Evolutionary conservation across 2,113 vertebrate genomes (phyloP).

Genomic region (Semnornis frantzii): DNA sequence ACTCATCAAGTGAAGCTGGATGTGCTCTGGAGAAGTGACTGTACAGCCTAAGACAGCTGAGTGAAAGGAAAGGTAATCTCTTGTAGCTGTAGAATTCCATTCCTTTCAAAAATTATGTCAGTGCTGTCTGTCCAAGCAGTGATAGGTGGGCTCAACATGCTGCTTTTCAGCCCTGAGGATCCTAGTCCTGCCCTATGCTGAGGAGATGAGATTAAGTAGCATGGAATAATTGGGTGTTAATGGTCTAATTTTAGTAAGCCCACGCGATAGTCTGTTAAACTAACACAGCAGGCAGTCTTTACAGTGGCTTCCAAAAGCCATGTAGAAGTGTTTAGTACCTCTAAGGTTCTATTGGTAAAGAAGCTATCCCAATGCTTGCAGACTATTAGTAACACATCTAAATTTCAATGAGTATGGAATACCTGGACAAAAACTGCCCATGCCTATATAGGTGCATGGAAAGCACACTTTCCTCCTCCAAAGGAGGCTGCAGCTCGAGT

Average conservation of each 20-base stretch:
- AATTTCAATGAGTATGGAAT: neutral
- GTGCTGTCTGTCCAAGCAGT: neutral
- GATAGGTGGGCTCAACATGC: neutral
- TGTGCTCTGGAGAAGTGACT: neutral
- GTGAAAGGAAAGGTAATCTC: constrained; percentile 31
- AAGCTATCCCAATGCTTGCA: neutral
- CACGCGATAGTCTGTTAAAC: neutral
- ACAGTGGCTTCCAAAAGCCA: neutral
- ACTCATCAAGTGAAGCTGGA: neutral
- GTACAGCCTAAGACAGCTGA: constrained; percentile 8
- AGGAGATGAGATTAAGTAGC: neutral
- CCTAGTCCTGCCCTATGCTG: neutral
- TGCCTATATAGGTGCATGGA: rapidly evolving
- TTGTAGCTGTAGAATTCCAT: neutral
- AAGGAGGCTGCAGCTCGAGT: neutral
- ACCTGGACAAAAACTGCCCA: neutral
- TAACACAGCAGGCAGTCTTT: neutral
- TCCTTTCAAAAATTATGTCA: neutral
- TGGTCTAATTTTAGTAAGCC: neutral
- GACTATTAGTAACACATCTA: neutral
- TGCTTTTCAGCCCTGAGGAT: neutral
- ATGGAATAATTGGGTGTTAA: neutral
- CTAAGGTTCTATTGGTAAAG: neutral
- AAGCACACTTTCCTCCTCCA: no score
- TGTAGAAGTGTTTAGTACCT: neutral